A percentile compares a stretch with the other conserved stretches of the same genome.
These are phyloP conservation scores for Glyphotaelius pellucidus DNA, from an alignment of 2,888 invertebrate genomes.

Conservation along the genomic window DNA sequence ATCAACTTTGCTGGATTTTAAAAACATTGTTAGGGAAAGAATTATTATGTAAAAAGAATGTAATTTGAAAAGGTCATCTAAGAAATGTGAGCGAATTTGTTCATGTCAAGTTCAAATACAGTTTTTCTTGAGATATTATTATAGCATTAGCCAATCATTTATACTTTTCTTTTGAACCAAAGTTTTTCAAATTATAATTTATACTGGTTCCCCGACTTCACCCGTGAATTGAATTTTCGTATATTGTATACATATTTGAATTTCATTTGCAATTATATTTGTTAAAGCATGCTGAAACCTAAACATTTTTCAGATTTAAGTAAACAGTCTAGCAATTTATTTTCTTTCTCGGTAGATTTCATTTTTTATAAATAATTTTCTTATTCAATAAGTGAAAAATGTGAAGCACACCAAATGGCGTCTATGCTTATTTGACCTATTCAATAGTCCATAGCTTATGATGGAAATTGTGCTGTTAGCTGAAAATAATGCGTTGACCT, in stretches of 20 bases:
- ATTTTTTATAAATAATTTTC: no score
- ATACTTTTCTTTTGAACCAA: not conserved
- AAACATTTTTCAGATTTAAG: not conserved
- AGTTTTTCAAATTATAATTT: not conserved
- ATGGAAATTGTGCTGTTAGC: not conserved
- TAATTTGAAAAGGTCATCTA: not conserved
- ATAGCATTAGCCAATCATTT: not conserved
- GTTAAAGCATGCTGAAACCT: no score
- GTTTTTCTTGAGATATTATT: not conserved
- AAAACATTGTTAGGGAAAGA: not conserved
- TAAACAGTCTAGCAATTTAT: no score
- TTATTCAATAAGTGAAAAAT: no score
- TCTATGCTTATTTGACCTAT: no score
- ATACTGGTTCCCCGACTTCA: no score
- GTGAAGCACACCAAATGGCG: no score
- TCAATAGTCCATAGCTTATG: not conserved
- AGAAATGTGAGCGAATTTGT: not conserved
- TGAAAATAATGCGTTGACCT: not conserved
- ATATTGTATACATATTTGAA: no score
- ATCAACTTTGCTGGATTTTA: not conserved
- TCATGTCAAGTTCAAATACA: constrained; percentile 2
- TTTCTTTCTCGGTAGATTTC: no score
- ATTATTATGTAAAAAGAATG: not conserved
- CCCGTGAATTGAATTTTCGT: no score
- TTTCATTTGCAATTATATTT: no score